phyloP scores from a whole-genome alignment of 2,113 vertebrate genomes.

The Scopus umbretta region DNA sequence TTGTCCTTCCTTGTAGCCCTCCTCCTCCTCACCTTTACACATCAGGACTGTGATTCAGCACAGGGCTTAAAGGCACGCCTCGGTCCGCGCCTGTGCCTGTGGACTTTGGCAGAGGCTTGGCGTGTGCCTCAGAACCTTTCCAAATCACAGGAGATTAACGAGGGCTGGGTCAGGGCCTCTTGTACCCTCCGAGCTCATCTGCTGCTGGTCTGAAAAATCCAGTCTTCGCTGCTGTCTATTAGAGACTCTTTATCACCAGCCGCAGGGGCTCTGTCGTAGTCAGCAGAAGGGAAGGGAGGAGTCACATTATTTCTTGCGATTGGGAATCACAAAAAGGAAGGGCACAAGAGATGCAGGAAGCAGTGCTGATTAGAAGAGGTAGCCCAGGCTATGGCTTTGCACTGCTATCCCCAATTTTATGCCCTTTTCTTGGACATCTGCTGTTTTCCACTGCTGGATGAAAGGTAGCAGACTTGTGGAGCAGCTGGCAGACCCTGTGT shows the following conservation, averaged over 20 bases:
- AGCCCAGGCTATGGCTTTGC: background rate
- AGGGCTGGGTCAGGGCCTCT: background rate
- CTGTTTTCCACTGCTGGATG: background rate
- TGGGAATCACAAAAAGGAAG: background rate
- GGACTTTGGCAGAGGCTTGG: background rate
- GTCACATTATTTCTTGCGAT: background rate
- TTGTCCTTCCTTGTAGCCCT: background rate
- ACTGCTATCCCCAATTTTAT: rapidly evolving
- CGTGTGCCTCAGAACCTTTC: background rate
- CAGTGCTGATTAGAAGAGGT: background rate
- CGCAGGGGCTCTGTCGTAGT: background rate
- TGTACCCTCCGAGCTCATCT: background rate
- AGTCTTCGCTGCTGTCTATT: rapidly evolving
- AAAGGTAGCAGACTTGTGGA: rapidly evolving
- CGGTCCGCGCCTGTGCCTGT: rapidly evolving
- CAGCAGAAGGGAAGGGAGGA: background rate
- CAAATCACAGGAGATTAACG: background rate
- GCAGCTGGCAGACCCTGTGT: rapidly evolving
- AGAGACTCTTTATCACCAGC: background rate
- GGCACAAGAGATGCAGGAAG: background rate
- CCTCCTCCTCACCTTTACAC: background rate
- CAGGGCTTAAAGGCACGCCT: background rate
- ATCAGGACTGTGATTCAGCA: background rate
- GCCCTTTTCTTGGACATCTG: background rate
- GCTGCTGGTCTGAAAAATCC: background rate